Base-by-base conservation (phyloP, 2,113 vertebrate genomes). In the Phalacrocorax carbo region DNA sequence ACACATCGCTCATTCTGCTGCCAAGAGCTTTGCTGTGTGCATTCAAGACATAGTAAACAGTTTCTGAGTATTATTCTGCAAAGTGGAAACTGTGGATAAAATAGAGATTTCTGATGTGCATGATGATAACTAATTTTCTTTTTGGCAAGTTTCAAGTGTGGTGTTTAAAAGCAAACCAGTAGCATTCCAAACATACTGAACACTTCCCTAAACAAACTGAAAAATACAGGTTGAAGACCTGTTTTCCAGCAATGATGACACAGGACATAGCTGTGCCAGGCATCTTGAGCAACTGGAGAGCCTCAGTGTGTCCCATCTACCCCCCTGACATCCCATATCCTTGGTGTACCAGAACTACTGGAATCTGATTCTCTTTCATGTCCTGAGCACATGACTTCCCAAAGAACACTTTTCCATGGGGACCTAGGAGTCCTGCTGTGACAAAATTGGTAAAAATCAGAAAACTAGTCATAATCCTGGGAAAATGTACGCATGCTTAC, bases 141-240 rank as follows among this genome's bases (percentile, higher is more conserved):
- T 46, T 30, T 55, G 61, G 30, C 70, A 65, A 62, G 13, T 88
- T 89, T 82, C 49, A 49, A 78, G 34, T 78, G 15, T 57, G 68
- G 25, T 71, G 75, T 93, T 94, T 91, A 86, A 94, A 93, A 91
- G 72, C 44, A 83, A 90, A 86, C 61, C 83, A 58, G 49, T 57
- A 82, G 30, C 68, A 80, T 95, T 95, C 82, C 77, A 84, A 71
- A 55, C 68, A 20, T 86, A 55, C 60, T 73, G 61, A 78, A 32
- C 13, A 2, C 46, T 94, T 92, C 70, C 48, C 36, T 83, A 77
- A 88, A 87, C 69, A 86, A 91, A 61, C 52, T 55, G 58, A 81
- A 54, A 70, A 79, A 91, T 61, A 57, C 38, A 80, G n/a, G 58
- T 60, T 88, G 34, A 72, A 82, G 61, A 76, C 65, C 46, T 57